Evolutionary conservation across 1,140 invertebrate genomes (phyloP), one percentile per base, ranked within the genome.

Genomic region (Belonocnema kinseyi): DNA sequence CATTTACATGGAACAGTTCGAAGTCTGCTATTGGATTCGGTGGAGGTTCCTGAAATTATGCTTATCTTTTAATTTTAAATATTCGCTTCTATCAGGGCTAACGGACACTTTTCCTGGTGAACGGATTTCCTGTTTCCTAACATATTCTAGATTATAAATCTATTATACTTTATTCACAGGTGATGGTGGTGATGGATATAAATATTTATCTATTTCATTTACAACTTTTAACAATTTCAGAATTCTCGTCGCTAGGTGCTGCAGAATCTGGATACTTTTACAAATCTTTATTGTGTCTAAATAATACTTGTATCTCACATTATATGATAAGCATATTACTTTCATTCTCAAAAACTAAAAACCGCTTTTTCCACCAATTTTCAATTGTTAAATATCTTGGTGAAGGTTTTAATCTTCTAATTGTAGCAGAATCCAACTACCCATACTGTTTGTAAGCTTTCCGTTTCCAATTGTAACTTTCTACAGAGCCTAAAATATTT

Each of bases 11-110:
- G 26, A 33, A 4, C 26, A 33, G 26, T 33, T 33, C 26, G 26
- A 33, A 33, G 26, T 5, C 26, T 33, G 26, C 26, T 33, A 5
- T 61, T 52, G 73, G 77, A 50, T 80, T 61, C 74, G 87, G 83
- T 87, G 85, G 75, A 83, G 84, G 85, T 82, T 83, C 77, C 78
- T 80, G 77, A 77, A 72, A 66, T 46, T 33, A 2, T 66, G 61
- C 61, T 66, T 66, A 46, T 66, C 40, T 8, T 66, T 16, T 40
- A 40, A 46, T 33, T 66, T 21, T 26, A 58, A 76, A 40, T 79
- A 50, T 75, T 46, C 46, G 50, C 46, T 66, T 61, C 50, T 33
- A 40, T 54, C 12, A 53, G 70, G 19, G 73, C 33, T 72, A 8
- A 46, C 10, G 40, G 40, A 46, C 40, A 17, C 17, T 54, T 54